These are phyloP conservation scores for Tamandua tetradactyla DNA, from an alignment of 2,797 vertebrate genomes.

Conservation along the genomic window DNA sequence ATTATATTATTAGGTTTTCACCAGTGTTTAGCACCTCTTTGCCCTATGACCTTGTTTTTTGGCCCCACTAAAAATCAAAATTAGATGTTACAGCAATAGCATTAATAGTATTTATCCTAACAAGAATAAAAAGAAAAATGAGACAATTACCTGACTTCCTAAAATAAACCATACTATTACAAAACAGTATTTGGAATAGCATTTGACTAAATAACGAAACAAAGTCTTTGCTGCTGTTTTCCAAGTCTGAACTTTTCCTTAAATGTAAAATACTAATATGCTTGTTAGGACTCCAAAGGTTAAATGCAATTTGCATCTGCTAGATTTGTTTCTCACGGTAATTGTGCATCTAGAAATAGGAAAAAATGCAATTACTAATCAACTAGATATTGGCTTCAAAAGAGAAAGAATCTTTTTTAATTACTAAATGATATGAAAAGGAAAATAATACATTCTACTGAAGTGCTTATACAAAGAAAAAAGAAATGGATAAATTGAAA, in stretches of 20 bases:
- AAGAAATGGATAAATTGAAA: constrained; percentile 66
- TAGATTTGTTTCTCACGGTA: constrained; percentile 54
- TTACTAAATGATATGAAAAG: constrained; percentile 65
- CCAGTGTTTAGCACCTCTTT: background rate
- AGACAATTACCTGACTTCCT: background rate
- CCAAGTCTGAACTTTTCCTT: constrained; percentile 40
- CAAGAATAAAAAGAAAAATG: constrained; percentile 21
- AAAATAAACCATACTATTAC: background rate
- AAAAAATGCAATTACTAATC: constrained; percentile 54
- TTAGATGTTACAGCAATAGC: background rate
- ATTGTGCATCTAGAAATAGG: constrained; percentile 53
- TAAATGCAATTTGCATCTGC: constrained; percentile 56
- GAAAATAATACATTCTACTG: constrained; percentile 64
- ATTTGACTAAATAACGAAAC: constrained; percentile 24
- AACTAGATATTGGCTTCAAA: constrained; percentile 37
- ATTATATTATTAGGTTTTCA: background rate
- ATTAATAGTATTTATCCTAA: constrained; percentile 8
- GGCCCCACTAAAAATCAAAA: constrained; percentile 7
- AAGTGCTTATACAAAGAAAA: constrained; percentile 55
- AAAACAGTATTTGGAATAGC: background rate
- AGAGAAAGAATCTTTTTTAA: constrained; percentile 55
- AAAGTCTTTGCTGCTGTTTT: constrained; percentile 18
- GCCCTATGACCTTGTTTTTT: background rate
- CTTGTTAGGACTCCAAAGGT: constrained; percentile 39
- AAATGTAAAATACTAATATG: constrained; percentile 37